A percentile compares a stretch with the other conserved stretches of the same genome.
These are phyloP conservation scores for Cheirogaleus medius DNA, from an alignment of 2,113 vertebrate genomes.

Conservation along the genomic window DNA sequence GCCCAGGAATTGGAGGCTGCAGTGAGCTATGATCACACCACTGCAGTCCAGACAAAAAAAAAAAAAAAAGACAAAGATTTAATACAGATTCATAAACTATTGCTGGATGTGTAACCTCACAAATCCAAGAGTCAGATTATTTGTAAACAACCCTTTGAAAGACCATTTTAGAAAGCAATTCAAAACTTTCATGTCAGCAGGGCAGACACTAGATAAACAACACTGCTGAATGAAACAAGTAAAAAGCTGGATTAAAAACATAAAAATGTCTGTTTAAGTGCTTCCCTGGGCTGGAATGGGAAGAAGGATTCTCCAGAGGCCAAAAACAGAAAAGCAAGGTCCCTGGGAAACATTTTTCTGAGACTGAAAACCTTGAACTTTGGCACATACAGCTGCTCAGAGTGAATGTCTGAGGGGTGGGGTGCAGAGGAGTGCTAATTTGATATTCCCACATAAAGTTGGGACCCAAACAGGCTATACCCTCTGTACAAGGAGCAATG, in stretches of 20 bases:
- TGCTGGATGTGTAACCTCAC: constrained; percentile 5
- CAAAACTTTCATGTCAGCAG: constrained; percentile 20
- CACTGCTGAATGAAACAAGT: not conserved
- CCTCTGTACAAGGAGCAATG: not conserved
- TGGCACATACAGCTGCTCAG: not conserved
- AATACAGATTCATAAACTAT: constrained; percentile 17
- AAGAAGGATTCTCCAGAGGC: constrained; percentile 23
- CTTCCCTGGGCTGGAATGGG: not conserved
- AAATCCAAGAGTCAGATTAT: constrained; percentile 36
- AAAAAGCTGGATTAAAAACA: constrained; percentile 44
- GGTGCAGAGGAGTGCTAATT: not conserved
- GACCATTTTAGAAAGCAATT: constrained; percentile 43
- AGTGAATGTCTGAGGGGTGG: not conserved
- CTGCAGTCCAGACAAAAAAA: no score
- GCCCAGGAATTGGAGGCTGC: no score
- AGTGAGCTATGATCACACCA: no score
- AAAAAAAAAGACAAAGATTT: constrained; percentile 10
- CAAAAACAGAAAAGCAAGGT: not conserved
- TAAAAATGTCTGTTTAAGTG: constrained; percentile 42
- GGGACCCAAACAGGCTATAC: not conserved
- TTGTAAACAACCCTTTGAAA: constrained; percentile 58
- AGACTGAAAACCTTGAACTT: not conserved
- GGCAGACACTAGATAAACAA: constrained; percentile 50
- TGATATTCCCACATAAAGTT: constrained; percentile 1
- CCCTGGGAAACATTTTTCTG: not conserved